These are phyloP conservation scores for Therioaphis trifolii DNA, from an alignment of 2,888 invertebrate species.

Conservation along the genomic window DNA sequence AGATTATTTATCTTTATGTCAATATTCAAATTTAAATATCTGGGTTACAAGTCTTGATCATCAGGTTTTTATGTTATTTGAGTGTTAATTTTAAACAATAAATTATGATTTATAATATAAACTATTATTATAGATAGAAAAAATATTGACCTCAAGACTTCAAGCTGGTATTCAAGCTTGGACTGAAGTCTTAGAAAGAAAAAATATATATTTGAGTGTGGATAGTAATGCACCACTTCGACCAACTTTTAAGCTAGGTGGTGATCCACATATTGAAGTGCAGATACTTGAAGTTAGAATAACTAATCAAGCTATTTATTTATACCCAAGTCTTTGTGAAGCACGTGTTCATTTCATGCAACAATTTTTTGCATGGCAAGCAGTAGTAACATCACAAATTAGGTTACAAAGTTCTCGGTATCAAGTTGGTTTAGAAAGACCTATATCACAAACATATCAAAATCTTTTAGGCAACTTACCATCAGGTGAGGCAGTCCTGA, in stretches of 20 bases:
- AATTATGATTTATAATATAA: background rate
- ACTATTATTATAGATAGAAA: conserved; percentile 83
- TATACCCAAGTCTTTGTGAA: conserved; percentile 95
- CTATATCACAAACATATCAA: conserved; percentile 90
- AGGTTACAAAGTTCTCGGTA: conserved; percentile 92
- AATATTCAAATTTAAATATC: conserved; percentile 96
- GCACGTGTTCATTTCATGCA: conserved; percentile 96
- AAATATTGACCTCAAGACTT: conserved; percentile 89
- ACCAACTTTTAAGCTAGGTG: conserved; percentile 92
- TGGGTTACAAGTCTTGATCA: conserved; percentile 97
- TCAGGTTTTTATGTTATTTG: conserved; percentile 72
- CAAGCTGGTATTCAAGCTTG: conserved; percentile 97
- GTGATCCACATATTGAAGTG: conserved; percentile 91
- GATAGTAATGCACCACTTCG: conserved; percentile 92
- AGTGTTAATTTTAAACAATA: background rate
- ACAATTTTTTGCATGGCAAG: conserved; percentile 98
- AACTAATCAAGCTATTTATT: conserved; percentile 98
- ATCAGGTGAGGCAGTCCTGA: conserved; percentile 82
- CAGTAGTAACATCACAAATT: conserved; percentile 93
- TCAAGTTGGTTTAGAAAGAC: conserved; percentile 93
- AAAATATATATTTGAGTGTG: conserved; percentile 88
- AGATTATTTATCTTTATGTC: conserved; percentile 94
- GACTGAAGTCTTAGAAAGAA: conserved; percentile 91
- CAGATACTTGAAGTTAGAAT: conserved; percentile 96
- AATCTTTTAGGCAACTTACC: conserved; percentile 94